Base-by-base conservation (phyloP, 2,113 vertebrate species). In the Pomatorhinus ruficollis region DNA sequence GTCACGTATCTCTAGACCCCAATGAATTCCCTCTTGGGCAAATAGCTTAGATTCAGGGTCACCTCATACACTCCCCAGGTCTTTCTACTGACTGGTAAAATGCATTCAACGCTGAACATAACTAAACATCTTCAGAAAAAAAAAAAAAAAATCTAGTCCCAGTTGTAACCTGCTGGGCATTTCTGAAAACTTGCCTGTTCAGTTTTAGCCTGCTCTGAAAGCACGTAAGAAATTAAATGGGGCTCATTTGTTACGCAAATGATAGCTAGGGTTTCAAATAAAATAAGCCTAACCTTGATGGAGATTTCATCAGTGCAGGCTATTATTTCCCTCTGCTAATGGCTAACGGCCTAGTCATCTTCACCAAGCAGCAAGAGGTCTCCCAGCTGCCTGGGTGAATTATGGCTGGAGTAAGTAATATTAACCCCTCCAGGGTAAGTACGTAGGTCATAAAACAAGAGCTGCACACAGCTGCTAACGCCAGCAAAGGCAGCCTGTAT, bases 321-420 rank as follows among this genome's bases (percentile, higher is more conserved):
- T 90, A 87, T 95, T 93, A 95, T 69, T 96, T 90, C 85, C n/a
- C 37, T 81, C 63, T 83, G 82, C 68, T 93, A 96, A 96, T 83
- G 82, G 89, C 82, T 93, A 93, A 96, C 8, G 3, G 84, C 72
- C 91, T 87, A 88, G 90, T 33, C 88, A 92, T 91, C 97, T 86
- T 96, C 87, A 95, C 82, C 1, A 15, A 97, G 96, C 94, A 97
- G 95, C 92, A 93, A 92, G 89, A 97, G 97, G 97, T 96, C 86
- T 96, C 83, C 83, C 78, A 95, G 93, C 90, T 96, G 97, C 90
- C 86, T 89, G 93, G 70, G 72, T 98, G 96, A 98, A 95, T 97
- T 97, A 97, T 96, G 94, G 92, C 78, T 89, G 49, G 93, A 95
- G 82, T 97, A 97, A 97, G 96, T 97, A 96, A 96, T 85, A 95